Evolutionary conservation across 2,113 vertebrate genomes (phyloP).

Genomic region (Canis aureus): DNA sequence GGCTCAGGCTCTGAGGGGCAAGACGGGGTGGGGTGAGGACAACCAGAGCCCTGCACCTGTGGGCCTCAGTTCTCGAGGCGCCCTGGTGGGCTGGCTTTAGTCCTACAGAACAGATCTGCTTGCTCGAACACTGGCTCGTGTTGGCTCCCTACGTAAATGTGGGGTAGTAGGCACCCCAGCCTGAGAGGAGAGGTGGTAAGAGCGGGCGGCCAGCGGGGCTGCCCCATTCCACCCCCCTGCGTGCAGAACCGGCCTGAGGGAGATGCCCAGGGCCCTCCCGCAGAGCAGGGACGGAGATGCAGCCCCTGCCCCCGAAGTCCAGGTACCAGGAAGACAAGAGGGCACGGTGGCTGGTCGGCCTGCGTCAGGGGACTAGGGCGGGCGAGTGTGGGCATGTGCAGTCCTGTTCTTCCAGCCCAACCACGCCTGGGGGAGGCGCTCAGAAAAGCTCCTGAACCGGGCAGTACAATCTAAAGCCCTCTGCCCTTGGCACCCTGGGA

Average conservation of each 20-base stretch:
- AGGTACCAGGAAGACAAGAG: not conserved
- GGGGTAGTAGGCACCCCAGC: not conserved
- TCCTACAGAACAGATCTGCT: not conserved
- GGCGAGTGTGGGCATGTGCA: accelerated
- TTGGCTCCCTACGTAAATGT: not conserved
- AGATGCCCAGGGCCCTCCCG: not conserved
- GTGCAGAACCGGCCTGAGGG: not conserved
- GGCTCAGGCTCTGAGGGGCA: too few relatives aligned
- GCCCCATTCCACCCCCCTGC: not conserved
- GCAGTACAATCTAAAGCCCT: not conserved
- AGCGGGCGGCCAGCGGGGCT: not conserved
- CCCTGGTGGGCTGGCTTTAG: not conserved
- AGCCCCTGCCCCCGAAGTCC: too few relatives aligned
- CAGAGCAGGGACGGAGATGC: not conserved
- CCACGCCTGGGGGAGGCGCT: not conserved
- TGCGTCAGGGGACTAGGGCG: not conserved
- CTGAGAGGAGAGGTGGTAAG: accelerated
- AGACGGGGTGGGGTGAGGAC: not conserved
- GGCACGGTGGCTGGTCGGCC: not conserved
- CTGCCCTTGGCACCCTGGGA: not conserved
- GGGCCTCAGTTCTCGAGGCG: not conserved
- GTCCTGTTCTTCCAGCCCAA: not conserved
- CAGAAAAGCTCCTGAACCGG: not conserved
- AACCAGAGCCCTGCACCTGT: not conserved
- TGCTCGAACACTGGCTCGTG: not conserved